Evolutionary conservation across 2,797 vertebrate genomes (phyloP).

Genomic region (Molossus molossus): DNA sequence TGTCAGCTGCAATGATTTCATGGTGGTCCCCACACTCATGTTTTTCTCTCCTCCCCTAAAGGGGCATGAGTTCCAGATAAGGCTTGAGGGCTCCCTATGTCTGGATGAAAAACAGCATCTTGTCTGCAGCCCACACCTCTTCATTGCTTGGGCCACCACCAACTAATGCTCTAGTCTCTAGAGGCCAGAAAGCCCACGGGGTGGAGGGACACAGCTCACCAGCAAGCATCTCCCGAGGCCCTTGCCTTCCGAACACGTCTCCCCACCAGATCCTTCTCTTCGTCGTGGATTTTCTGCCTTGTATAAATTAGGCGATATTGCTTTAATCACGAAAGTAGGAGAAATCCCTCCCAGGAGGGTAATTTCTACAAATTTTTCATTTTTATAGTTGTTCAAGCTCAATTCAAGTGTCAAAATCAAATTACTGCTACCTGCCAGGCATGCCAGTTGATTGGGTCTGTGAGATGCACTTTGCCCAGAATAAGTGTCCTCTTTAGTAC

Average conservation of each 20-base stretch:
- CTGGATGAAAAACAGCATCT: conserved; percentile 35
- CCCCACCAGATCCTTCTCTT: neutral
- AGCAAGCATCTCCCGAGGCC: neutral
- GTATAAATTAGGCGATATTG: conserved; percentile 77
- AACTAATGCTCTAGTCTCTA: neutral
- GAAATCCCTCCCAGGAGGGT: conserved; percentile 72
- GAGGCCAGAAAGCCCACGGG: conserved; percentile 1
- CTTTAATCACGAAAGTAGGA: conserved; percentile 82
- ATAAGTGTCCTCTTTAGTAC: conserved; percentile 56
- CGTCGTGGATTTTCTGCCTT: conserved; percentile 66
- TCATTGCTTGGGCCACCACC: conserved; percentile 36
- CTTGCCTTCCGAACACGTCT: conserved; percentile 29
- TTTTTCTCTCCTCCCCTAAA: neutral
- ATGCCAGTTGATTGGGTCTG: conserved; percentile 70
- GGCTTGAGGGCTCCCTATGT: neutral
- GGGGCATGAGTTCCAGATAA: neutral
- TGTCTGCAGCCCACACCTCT: neutral
- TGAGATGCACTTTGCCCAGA: conserved; percentile 66
- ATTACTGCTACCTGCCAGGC: conserved; percentile 79
- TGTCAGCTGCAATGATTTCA: too few species aligned
- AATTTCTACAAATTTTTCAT: conserved; percentile 85
- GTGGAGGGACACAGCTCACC: neutral
- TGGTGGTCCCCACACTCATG: neutral
- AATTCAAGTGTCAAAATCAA: conserved; percentile 87
- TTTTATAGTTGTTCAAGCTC: conserved; percentile 85